phyloP scores from a whole-genome alignment of 30 jellyfish, hydroid and myxozoan genomes.

The Sanderia malayensis region DNA sequence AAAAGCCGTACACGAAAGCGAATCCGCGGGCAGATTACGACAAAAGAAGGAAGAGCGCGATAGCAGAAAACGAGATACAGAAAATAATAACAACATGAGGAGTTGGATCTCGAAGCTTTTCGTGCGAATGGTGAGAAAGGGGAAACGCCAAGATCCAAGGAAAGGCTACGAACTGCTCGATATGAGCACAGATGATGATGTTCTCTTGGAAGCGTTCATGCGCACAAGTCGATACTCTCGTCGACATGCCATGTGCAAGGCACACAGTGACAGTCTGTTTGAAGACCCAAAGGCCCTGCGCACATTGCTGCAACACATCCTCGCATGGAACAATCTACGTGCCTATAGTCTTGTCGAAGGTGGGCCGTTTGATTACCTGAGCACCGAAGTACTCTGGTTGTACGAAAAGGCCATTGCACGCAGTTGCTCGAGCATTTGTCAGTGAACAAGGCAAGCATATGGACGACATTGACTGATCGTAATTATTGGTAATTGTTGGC shows the following conservation, averaged over 20 bases:
- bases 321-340: not conserved
- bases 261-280: not conserved
- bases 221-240: not conserved
- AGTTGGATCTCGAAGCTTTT: not conserved
- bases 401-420: too few relatives aligned
- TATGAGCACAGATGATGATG: not conserved
- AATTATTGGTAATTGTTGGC: too few relatives aligned
- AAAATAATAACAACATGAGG: not conserved
- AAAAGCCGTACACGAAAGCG: too few relatives aligned
- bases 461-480: too few relatives aligned
- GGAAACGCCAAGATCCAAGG: not conserved
- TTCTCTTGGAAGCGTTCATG: not conserved
- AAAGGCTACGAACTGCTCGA: not conserved
- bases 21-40: too few relatives aligned
- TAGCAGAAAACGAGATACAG: not conserved
- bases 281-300: not conserved
- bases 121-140: not conserved
- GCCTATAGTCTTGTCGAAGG: not conserved
- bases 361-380: not conserved
- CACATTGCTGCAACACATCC: not conserved
- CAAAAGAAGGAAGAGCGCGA: not conserved
- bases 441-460: too few relatives aligned
- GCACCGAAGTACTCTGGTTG: too few relatives aligned
- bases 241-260: not conserved
- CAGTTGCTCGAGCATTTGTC: too few relatives aligned